Evolutionary conservation across 2,113 vertebrate genomes (phyloP), one percentile per base, ranked within the genome.

Genomic region (Colius striatus): DNA sequence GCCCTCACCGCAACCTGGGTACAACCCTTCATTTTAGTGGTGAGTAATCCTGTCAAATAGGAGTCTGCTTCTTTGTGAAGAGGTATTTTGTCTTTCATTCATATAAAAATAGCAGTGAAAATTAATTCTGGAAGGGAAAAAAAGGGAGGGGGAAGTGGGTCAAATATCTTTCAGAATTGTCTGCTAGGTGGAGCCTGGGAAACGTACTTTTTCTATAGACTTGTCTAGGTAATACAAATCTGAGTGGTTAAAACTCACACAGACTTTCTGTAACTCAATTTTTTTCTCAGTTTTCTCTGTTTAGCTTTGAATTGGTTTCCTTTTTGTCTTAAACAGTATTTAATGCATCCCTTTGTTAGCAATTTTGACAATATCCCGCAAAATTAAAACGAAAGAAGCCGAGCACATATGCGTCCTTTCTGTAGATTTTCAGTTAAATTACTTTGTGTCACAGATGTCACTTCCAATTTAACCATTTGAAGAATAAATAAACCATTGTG

Each of bases 181-280:
- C 97, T 97, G 96, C 97, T 97, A 97, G 97, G 96, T 97, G 95
- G 95, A 96, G 96, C 94, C 97, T 98, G 97, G 97, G 97, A 98
- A 98, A 96, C 93, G 16, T 66, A 79, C 95, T 97, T 89, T 53
- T 92, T 97, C 94, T 92, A 72, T 73, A 86, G 96, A 97, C 93
- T 91, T 98, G 95, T 94, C 94, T 96, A 93, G 90, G 96, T 97
- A 97, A 95, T 96, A 96, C 91, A 97, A 98, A 97, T 95, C 97
- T 95, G 92, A 97, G 97, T 91, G 88, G 95, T 97, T 95, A 91
- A 95, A 97, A 96, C 53, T 81, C 26, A 53, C 29, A 32, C 4
- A 9, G 87, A 9, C 32, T 75, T 94, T 90, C 68, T 91, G 12
- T 36, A 81, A 65, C 74, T 63, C 10, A 26, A 12, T 18, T 68